phyloP scores from a whole-genome alignment of 2,888 invertebrate genomes.

The Phaonia tiefii region DNA sequence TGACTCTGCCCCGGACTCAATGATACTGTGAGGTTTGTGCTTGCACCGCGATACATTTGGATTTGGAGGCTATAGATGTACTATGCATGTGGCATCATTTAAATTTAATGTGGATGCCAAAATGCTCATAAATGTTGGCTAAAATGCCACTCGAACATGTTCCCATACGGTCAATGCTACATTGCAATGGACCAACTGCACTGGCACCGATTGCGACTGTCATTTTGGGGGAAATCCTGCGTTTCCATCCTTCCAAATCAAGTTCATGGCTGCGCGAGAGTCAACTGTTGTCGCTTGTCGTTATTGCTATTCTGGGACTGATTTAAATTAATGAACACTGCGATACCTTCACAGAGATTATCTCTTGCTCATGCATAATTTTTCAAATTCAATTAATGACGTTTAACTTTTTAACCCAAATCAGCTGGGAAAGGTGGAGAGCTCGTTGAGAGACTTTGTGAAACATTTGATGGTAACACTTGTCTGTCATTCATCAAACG shows the following conservation, averaged over 20 bases:
- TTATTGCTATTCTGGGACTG: conserved; percentile 62
- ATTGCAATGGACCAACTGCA: conserved; percentile 4
- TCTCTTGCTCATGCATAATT: conserved; percentile 46
- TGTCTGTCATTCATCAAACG: conserved; percentile 56
- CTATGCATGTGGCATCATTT: conserved; percentile 65
- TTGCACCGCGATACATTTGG: not conserved
- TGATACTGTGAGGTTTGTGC: not conserved
- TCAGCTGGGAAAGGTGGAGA: conserved; percentile 4
- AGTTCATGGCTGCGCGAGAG: conserved; percentile 3
- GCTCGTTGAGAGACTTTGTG: not conserved
- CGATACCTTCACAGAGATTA: conserved; percentile 49
- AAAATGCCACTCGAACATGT: conserved; percentile 42
- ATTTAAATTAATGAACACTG: conserved; percentile 62
- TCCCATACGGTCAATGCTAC: not conserved
- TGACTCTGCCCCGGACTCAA: conserved; percentile 46
- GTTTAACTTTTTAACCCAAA: conserved; percentile 1
- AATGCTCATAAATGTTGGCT: conserved; percentile 62
- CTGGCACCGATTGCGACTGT: not conserved
- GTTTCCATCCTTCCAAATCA: not conserved
- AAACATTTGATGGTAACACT: conserved; percentile 37
- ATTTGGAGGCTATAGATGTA: conserved; percentile 55
- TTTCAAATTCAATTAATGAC: conserved; percentile 53
- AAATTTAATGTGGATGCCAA: conserved; percentile 65
- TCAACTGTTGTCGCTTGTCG: conserved; percentile 35
- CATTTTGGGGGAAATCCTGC: not conserved